These are phyloP conservation scores for Lasioglossum morio DNA, from an alignment of 2,888 invertebrate genomes.

Conservation along the genomic window DNA sequence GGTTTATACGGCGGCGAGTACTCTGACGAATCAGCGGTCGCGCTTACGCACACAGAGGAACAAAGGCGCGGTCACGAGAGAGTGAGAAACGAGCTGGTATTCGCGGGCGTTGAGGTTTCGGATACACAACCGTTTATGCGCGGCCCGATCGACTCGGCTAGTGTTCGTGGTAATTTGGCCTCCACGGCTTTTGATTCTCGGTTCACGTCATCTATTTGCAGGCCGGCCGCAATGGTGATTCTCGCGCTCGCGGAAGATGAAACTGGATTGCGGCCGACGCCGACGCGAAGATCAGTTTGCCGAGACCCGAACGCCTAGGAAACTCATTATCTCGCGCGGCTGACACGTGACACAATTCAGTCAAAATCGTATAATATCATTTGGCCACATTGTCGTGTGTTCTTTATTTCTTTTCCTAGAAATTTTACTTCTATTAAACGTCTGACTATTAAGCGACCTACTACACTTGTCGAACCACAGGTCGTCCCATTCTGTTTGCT, in stretches of 20 bases:
- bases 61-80: constrained; percentile 32
- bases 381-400: no score
- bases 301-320: neutral
- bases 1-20: constrained; percentile 1
- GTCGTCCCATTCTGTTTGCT: no score
- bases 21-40: neutral
- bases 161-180: constrained; percentile 58
- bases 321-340: neutral
- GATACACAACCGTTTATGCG: constrained; percentile 63
- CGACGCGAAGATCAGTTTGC: neutral
- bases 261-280: neutral
- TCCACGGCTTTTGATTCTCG: constrained; percentile 53
- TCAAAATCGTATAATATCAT: neutral
- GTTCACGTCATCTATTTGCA: constrained; percentile 52
- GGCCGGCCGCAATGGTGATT: constrained; percentile 32
- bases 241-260: constrained; percentile 5
- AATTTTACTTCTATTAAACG: no score
- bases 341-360: neutral
- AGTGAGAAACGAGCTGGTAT: constrained; percentile 43
- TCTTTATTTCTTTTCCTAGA: no score
- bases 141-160: constrained; percentile 51
- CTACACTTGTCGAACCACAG: no score
- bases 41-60: neutral
- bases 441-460: no score
- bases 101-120: constrained; percentile 59